Base-by-base conservation (phyloP, 2,113 vertebrate genomes). In the Regulus satrapa region DNA sequence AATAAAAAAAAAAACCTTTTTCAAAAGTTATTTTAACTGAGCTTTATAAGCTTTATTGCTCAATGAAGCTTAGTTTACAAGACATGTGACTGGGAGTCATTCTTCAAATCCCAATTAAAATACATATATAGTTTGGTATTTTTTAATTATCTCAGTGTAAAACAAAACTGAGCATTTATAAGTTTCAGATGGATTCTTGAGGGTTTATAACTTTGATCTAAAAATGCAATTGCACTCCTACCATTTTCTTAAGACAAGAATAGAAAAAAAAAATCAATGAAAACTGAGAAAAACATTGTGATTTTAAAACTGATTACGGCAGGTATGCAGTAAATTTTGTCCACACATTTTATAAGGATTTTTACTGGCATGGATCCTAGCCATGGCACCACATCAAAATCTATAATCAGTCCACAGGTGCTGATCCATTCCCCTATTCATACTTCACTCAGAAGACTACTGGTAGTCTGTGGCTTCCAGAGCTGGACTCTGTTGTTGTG, bases 71-170 rank as follows among this genome's bases (percentile, higher is more conserved):
- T 58, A 55, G 81, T 85, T 96, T 95, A 95, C 66, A 79, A 92
- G 84, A 38, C 89, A 93, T 85, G 32, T 93, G 91, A 89, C 77
- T 94, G 62, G 74, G 51, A 96, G 51, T 85, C 8, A 83, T 93
- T 92, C 90, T 91, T 92, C 18, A 92, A 92, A 94, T 85, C 74
- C 54, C 71, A 96, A 91, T 96, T 96, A 86, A 96, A 96, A 92
- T 52, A 95, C 72, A 92, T 59, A 94, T 88, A 88, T 66, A 83
- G 74, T 69, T 93, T 85, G 84, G 87, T 89, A 93, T 96, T 95
- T 97, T 96, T 95, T 74, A 95, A 95, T 97, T 94, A 93, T 85
- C 81, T 66, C 63, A 93, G 77, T 66, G 36, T 83, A 88, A 96
- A 96, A 68, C n/a, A 82, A 94, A 95, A 91, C 15, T 1, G 49